A percentile compares a stretch with the other conserved stretches of the same genome.
Evolutionary conservation across 37 sponge, comb jelly and placozoan species (phyloP).

Genomic region (Agelas oroides): DNA sequence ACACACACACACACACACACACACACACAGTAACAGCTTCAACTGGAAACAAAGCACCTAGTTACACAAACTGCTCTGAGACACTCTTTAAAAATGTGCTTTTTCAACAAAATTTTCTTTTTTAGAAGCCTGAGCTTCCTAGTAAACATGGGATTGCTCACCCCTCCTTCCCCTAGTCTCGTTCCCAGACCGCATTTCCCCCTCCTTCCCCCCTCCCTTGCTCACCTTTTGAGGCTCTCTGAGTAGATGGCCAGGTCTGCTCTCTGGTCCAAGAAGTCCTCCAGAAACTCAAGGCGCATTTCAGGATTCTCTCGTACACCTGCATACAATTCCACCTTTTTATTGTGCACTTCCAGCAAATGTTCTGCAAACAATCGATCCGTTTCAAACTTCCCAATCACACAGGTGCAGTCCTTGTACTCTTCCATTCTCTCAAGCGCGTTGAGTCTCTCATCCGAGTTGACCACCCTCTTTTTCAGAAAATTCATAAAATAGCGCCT

Average conservation of each 20-base stretch:
- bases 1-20: too few relatives aligned
- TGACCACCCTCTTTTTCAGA: slow-evolving; percentile 24
- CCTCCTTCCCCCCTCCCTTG: too few relatives aligned
- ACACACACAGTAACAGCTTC: too few relatives aligned
- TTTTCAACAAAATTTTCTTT: too few relatives aligned
- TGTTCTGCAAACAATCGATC: slow-evolving; percentile 39
- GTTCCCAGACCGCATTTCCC: too few relatives aligned
- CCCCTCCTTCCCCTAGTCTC: too few relatives aligned
- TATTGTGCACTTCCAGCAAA: slow-evolving; percentile 35
- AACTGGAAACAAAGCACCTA: too few relatives aligned
- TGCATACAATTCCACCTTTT: slow-evolving; percentile 15
- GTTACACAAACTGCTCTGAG: too few relatives aligned
- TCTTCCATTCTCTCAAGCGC: slow-evolving; percentile 36
- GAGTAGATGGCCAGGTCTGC: slow-evolving; percentile 20
- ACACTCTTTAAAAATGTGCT: too few relatives aligned
- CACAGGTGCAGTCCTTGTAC: slow-evolving; percentile 21
- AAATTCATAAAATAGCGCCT: slow-evolving; percentile 15
- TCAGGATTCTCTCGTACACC: slow-evolving; percentile 44
- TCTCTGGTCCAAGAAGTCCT: slow-evolving; percentile 36
- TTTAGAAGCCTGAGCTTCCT: too few relatives aligned
- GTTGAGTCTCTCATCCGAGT: slow-evolving; percentile 30
- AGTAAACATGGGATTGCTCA: too few relatives aligned
- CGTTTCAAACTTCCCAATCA: slow-evolving; percentile 40
- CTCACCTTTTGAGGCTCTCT: slow-evolving; percentile 19
- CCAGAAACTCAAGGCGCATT: slow-evolving; percentile 52